Percentiles rank a stretch among this genome's conserved stretches.
Conservation (phyloP, 2,888 invertebrate genomes). For the Erynnis tages region DNA sequence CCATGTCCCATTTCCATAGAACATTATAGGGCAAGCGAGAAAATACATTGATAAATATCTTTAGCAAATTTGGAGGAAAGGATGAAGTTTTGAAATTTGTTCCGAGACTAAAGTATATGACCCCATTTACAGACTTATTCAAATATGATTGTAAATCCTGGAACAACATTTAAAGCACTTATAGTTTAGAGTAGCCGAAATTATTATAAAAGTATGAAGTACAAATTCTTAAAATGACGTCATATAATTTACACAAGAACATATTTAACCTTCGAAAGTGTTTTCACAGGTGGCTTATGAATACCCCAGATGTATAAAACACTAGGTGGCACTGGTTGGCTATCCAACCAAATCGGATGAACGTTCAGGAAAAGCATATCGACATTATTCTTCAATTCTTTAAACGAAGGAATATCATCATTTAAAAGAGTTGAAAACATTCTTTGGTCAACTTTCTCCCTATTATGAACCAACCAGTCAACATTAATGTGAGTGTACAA, state of each 20-base stretch:
- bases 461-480: too few relatives aligned
- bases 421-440: slow-evolving; percentile 29
- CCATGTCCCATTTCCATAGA: slow-evolving; percentile 57
- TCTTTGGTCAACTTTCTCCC: slow-evolving; percentile 25
- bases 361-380: slow-evolving; percentile 56
- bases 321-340: slow-evolving; percentile 56
- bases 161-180: too few relatives aligned
- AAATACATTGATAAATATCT: slow-evolving; percentile 29
- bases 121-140: slow-evolving; percentile 47
- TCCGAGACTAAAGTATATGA: slow-evolving; percentile 56
- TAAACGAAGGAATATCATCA: slow-evolving; percentile 29
- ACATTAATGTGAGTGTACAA: slow-evolving; percentile 15
- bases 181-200: too few relatives aligned
- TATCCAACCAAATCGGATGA: slow-evolving; percentile 51
- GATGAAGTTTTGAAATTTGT: slow-evolving; percentile 42
- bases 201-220: too few relatives aligned
- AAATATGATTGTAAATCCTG: slow-evolving; percentile 47
- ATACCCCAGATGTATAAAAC: slow-evolving; percentile 62
- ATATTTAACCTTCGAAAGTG: slow-evolving; percentile 47
- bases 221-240: too few relatives aligned
- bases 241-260: too few relatives aligned
- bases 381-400: slow-evolving; percentile 44
- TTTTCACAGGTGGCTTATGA: slow-evolving; percentile 50
- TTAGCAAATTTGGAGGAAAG: slow-evolving; percentile 33
- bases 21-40: slow-evolving; percentile 52